phyloP scores from a whole-genome alignment of 2,888 invertebrate genomes.

The Pardosa pseudoannulata region DNA sequence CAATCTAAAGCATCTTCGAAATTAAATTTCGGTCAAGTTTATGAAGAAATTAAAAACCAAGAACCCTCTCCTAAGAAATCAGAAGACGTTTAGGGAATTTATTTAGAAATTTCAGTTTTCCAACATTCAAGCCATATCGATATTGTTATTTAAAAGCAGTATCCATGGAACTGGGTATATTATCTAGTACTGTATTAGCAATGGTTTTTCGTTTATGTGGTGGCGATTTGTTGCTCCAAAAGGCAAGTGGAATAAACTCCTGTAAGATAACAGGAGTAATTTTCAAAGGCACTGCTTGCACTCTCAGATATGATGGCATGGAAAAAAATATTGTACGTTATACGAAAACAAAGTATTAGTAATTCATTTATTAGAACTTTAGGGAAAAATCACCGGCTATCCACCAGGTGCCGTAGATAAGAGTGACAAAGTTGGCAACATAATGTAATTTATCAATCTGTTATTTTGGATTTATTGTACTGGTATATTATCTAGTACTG shows the following conservation, averaged over 20 bases:
- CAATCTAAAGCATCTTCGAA: constrained; percentile 14
- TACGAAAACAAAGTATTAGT: not conserved
- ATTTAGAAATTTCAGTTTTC: constrained; percentile 25
- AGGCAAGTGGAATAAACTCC: constrained; percentile 23
- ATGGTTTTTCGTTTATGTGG: not conserved
- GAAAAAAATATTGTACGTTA: constrained; percentile 6
- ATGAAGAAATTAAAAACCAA: constrained; percentile 3
- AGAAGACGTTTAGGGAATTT: not conserved
- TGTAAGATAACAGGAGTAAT: constrained; percentile 12
- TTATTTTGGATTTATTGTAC: constrained; percentile 13
- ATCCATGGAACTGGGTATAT: not conserved
- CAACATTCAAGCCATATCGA: constrained; percentile 18
- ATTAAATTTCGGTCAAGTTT: constrained; percentile 1
- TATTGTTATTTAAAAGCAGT: not conserved
- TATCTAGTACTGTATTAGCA: constrained; percentile 1
- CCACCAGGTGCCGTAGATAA: constrained; percentile 8
- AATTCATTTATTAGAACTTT: not conserved
- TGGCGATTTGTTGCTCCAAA: constrained; percentile 20
- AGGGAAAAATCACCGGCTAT: constrained; percentile 2
- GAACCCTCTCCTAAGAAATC: constrained; percentile 13
- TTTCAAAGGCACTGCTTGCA: constrained; percentile 5
- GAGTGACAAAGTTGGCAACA: constrained; percentile 1
- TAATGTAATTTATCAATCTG: not conserved
- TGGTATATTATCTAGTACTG: too few relatives aligned
- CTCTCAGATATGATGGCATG: constrained; percentile 4